A percentile compares a stretch with the other conserved stretches of the same genome.
These are phyloP conservation scores for Dipus sagitta DNA, from an alignment of 2,797 vertebrate species.

Conservation along the genomic window DNA sequence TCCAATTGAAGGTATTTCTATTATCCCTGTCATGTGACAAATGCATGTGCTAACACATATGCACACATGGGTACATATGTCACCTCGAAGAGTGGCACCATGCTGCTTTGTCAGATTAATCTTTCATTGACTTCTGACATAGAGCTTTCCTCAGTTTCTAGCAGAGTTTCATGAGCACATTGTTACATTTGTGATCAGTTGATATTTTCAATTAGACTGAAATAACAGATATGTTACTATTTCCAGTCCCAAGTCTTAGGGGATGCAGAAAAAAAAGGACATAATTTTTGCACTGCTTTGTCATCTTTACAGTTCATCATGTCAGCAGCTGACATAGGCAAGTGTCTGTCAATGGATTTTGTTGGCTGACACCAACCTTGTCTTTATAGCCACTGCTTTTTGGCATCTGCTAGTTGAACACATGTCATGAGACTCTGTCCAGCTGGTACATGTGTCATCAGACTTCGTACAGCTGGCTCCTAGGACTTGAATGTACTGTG, in stretches of 20 bases:
- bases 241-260: slow-evolving; percentile 71
- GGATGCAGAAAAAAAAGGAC: slow-evolving; percentile 31
- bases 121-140: slow-evolving; percentile 6
- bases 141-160: neutral
- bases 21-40: neutral
- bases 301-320: slow-evolving; percentile 71
- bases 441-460: neutral
- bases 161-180: slow-evolving; percentile 32
- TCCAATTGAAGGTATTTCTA: slow-evolving; percentile 4
- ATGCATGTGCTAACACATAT: neutral
- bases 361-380: slow-evolving; percentile 74
- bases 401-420: slow-evolving; percentile 73
- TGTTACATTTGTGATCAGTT: slow-evolving; percentile 58
- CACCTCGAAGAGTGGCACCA: neutral
- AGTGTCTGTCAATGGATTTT: slow-evolving; percentile 72
- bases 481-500: slow-evolving; percentile 72
- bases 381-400: slow-evolving; percentile 72
- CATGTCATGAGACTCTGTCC: slow-evolving; percentile 43
- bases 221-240: slow-evolving; percentile 71
- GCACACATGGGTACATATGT: too few relatives aligned
- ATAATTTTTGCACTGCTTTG: slow-evolving; percentile 70
- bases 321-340: slow-evolving; percentile 71
- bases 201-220: slow-evolving; percentile 76
- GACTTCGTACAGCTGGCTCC: slow-evolving; percentile 39
- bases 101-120: neutral